Evolutionary conservation across 92 coral and sea anemone genomes (phyloP).

Genomic region (Palythoa grandiflora): DNA sequence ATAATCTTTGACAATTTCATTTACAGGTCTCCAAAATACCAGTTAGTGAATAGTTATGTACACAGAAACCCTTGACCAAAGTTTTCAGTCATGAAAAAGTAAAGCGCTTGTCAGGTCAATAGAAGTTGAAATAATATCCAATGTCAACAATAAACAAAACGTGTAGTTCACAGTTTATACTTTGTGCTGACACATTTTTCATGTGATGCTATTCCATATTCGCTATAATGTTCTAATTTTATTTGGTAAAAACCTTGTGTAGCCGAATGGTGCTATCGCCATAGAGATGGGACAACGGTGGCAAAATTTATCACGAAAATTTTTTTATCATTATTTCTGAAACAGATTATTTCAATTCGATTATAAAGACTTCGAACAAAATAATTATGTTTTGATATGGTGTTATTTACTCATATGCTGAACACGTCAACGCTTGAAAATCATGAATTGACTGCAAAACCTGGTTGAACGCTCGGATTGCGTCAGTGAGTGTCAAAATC

Average conservation of each 20-base stretch:
- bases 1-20: neutral
- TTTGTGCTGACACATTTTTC: neutral
- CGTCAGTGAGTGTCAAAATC: neutral
- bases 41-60: neutral
- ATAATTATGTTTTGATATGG: constrained; percentile 9
- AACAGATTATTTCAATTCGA: constrained; percentile 4
- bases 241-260: neutral
- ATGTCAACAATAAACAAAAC: neutral
- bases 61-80: neutral
- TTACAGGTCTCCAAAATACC: neutral
- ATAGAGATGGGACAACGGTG: neutral
- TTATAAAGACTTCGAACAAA: neutral
- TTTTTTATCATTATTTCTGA: neutral
- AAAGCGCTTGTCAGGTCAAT: neutral
- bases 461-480: neutral
- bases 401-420: neutral
- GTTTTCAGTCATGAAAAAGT: neutral
- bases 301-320: neutral
- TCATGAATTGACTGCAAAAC: neutral
- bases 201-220: neutral
- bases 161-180: neutral
- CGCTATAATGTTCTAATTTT: too few relatives aligned
- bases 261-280: neutral
- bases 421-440: neutral
- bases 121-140: neutral